Base-by-base conservation (phyloP, 2,797 vertebrate genomes). In the Podargus strigoides region DNA sequence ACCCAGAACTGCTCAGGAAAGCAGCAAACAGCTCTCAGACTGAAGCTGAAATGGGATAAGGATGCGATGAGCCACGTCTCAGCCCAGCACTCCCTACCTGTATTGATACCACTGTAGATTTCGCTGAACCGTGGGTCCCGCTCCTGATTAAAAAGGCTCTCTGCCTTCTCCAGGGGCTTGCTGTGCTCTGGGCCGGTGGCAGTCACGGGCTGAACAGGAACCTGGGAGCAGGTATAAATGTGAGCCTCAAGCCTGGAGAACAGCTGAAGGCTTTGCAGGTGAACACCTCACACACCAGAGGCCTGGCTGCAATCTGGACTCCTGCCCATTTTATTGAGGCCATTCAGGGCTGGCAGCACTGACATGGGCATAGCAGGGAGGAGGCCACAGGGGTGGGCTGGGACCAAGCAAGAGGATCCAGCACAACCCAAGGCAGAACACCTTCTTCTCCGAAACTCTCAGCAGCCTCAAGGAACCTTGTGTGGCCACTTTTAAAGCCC, bases 121-220 rank as follows among this genome's bases (percentile, higher is more conserved):
- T 98, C 98, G 7, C 96, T 77, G 69, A 98, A 98, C 39, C 98
- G 93, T 0, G 98, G 97, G 58, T 98, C 98, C 77, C 98, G 78
- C 62, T 98, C 98, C 90, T 98, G 97, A 27, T 84, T 82, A 79
- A 98, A 99, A 2, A 99, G 96, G 68, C 97, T 96, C 21, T 98
- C 98, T 2, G 97, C 46, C 92, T 99, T 99, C 89, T 99, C 99
- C 55, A 99, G 80, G 66, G 97, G 96, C 64, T 99, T 99, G 96
- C 94, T 97, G 96, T 98, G 98, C 86, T 99, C 99, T 0, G 98
- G 96, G 37, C 97, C 98, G 0, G 98, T 93, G 2, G 98, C 81
- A 0, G 97, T 95, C 84, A 98, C 98, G 1, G 98, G 81, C 96
- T 98, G 99, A 36, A 98, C 98, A 0, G 98, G 97, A 53, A 99